These are phyloP conservation scores for Pachydiplax longipennis DNA, from an alignment of 2,888 invertebrate genomes.

Conservation along the genomic window DNA sequence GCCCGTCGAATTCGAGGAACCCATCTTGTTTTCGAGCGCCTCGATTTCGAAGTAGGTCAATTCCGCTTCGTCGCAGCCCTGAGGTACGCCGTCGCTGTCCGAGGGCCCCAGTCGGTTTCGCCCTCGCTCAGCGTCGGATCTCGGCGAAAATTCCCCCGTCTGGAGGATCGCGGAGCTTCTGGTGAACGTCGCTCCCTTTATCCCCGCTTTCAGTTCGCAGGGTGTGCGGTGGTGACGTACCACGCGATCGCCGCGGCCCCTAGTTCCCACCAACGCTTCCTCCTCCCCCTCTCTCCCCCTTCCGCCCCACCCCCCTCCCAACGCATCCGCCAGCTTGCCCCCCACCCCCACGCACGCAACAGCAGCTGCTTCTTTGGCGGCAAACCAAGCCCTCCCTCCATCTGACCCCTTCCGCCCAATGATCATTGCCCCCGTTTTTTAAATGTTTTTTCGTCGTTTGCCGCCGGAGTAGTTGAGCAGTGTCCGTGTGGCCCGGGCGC, in stretches of 20 bases:
- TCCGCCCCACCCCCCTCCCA: neutral
- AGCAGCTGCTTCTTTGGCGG: constrained; percentile 43
- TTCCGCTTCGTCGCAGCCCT: too few species aligned
- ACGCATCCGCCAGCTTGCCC: constrained; percentile 9
- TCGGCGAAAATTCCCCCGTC: neutral
- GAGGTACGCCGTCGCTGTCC: too few species aligned
- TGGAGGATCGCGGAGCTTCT: neutral
- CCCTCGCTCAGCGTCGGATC: too few species aligned
- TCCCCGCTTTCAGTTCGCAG: neutral
- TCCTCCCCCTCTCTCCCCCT: neutral
- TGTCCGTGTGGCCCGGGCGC: constrained; percentile 26
- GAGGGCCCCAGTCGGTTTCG: too few species aligned
- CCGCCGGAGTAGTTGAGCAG: neutral
- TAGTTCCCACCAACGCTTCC: neutral
- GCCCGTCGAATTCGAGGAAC: too few species aligned
- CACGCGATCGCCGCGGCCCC: neutral
- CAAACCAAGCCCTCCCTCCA: constrained; percentile 23
- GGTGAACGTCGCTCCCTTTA: neutral
- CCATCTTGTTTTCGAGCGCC: too few species aligned
- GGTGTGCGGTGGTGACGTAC: constrained; percentile 21
- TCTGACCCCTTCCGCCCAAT: constrained; percentile 40
- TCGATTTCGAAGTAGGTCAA: too few species aligned
- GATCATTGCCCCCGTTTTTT: constrained; percentile 45
- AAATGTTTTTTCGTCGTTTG: constrained; percentile 36
- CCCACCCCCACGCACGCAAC: neutral